Percentiles rank a stretch among this genome's conserved stretches.
phyloP scores from a whole-genome alignment of 2,888 invertebrate genomes.

The Aelia acuminata region DNA sequence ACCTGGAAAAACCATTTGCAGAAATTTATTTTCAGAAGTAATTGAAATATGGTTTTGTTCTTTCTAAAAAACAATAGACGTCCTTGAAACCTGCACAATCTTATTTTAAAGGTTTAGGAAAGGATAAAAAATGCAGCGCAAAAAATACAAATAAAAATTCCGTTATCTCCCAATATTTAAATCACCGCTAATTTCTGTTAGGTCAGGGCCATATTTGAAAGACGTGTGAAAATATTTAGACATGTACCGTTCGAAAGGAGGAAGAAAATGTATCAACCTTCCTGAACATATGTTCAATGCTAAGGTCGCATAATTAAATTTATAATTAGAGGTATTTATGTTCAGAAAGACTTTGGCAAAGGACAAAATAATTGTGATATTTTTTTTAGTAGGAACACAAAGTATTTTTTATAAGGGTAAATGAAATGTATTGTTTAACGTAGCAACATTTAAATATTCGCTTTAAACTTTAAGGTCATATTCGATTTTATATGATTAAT shows the following conservation, averaged over 20 bases:
- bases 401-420: no score
- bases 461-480: no score
- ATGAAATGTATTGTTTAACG: no score
- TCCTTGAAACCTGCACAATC: no score
- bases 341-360: neutral
- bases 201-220: neutral
- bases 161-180: neutral
- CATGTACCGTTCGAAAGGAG: slow-evolving; percentile 9
- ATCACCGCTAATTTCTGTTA: neutral
- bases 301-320: neutral
- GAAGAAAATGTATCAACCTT: neutral
- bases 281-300: neutral
- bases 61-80: no score
- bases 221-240: neutral
- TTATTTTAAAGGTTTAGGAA: no score
- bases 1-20: no score
- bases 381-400: neutral
- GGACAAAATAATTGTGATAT: neutral
- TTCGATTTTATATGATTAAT: no score
- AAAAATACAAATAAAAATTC: neutral
- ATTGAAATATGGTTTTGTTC: no score
- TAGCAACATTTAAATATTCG: no score
- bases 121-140: no score
- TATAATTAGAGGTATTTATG: neutral
- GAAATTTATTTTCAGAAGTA: no score